These are phyloP conservation scores for Drosophila grimshawi DNA, from an alignment of 1,140 invertebrate species.

Conservation along the genomic window DNA sequence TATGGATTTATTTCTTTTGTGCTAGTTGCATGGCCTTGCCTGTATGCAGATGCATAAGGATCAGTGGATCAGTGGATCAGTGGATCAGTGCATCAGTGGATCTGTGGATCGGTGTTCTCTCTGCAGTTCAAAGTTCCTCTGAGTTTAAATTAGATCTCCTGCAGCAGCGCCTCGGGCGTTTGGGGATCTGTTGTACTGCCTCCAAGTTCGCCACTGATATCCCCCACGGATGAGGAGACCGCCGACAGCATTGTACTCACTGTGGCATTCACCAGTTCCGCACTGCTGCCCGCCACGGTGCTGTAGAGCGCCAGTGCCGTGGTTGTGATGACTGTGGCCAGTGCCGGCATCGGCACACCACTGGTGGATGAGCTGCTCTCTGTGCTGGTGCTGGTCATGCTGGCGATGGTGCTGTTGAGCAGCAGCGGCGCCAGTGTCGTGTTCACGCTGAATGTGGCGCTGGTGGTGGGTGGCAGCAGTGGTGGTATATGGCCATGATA, in stretches of 20 bases:
- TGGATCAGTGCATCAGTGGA: no score
- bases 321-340: slow-evolving; percentile 71
- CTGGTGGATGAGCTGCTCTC: slow-evolving; percentile 43
- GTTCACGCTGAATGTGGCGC: slow-evolving; percentile 42
- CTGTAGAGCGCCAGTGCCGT: slow-evolving; percentile 67
- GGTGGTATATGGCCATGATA: slow-evolving; percentile 53
- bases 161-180: slow-evolving; percentile 71
- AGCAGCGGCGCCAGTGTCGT: slow-evolving; percentile 61
- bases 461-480: slow-evolving; percentile 54
- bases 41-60: no score
- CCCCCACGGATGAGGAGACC: slow-evolving; percentile 67
- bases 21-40: no score
- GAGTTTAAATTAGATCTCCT: slow-evolving; percentile 65
- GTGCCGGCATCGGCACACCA: slow-evolving; percentile 43
- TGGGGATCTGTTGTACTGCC: slow-evolving; percentile 78
- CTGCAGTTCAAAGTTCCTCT: no score
- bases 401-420: slow-evolving; percentile 65
- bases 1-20: no score
- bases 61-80: no score
- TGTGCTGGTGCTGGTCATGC: slow-evolving; percentile 42
- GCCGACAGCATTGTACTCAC: slow-evolving; percentile 66
- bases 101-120: no score
- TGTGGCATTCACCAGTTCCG: slow-evolving; percentile 68
- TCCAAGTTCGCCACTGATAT: slow-evolving; percentile 67
- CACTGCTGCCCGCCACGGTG: slow-evolving; percentile 62